phyloP scores from a whole-genome alignment of 1,140 invertebrate species.

The Delia radicum region DNA sequence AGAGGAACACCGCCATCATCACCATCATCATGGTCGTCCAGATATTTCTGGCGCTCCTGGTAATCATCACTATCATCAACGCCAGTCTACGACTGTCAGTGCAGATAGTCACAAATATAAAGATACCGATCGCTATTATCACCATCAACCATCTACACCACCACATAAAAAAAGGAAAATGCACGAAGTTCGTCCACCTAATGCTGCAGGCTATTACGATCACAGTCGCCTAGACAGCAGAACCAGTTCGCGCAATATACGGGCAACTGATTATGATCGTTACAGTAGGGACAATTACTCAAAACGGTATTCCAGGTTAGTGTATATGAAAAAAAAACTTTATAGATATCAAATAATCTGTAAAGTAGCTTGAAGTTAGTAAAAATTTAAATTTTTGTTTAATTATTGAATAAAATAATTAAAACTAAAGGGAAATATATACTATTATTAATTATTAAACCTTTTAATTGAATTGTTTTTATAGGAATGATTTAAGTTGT shows the following conservation, averaged over 20 bases:
- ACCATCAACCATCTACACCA: constrained; percentile 43
- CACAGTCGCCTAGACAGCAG: constrained; percentile 42
- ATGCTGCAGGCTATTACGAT: constrained; percentile 29
- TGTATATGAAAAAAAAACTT: too few relatives aligned
- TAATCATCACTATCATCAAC: constrained; percentile 23
- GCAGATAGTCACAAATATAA: constrained; percentile 27
- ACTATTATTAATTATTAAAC: too few relatives aligned
- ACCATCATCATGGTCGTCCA: constrained; percentile 39
- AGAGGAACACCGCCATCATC: constrained; percentile 40
- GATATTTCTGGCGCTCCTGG: constrained; percentile 5
- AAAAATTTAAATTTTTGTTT: too few relatives aligned
- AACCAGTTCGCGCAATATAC: constrained; percentile 18
- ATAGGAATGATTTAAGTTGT: too few relatives aligned
- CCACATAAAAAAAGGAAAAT: constrained; percentile 52
- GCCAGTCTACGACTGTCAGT: neutral
- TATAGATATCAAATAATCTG: too few relatives aligned
- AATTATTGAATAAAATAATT: too few relatives aligned
- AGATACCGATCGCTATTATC: constrained; percentile 35
- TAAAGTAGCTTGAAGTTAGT: too few relatives aligned
- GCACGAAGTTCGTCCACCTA: constrained; percentile 35
- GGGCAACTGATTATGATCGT: constrained; percentile 42
- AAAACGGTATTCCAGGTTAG: constrained; percentile 40
- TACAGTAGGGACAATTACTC: constrained; percentile 46
- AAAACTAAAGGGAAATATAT: too few relatives aligned
- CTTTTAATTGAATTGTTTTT: too few relatives aligned